These are phyloP conservation scores for Nycticryphes semicollaris DNA, from an alignment of 2,113 vertebrate species.

Conservation along the genomic window DNA sequence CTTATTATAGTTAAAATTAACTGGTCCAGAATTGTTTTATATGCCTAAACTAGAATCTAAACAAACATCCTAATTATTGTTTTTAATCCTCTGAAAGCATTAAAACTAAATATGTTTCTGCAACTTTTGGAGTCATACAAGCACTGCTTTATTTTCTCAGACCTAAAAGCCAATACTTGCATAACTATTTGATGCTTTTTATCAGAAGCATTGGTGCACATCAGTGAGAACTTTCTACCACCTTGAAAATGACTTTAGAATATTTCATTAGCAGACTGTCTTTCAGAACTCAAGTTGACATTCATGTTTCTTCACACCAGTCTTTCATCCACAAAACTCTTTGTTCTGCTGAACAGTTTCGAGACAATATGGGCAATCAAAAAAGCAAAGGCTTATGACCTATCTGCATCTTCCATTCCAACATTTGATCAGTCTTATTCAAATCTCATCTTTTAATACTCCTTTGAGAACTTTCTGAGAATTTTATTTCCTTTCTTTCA, in stretches of 20 bases:
- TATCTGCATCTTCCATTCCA: constrained; percentile 69
- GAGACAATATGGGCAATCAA: constrained; percentile 80
- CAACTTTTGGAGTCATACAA: constrained; percentile 42
- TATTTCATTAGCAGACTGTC: constrained; percentile 83
- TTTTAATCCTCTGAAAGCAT: background rate
- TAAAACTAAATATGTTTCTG: constrained; percentile 4
- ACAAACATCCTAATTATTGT: background rate
- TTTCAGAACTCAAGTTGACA: constrained; percentile 78
- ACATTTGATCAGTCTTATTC: constrained; percentile 78
- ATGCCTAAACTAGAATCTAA: background rate
- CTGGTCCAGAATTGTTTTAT: background rate
- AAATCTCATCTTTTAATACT: constrained; percentile 79
- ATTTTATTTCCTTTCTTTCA: constrained; percentile 80
- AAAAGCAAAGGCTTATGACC: constrained; percentile 70
- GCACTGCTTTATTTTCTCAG: constrained; percentile 62
- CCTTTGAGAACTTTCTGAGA: constrained; percentile 75
- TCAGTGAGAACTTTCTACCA: constrained; percentile 77
- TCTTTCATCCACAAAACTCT: constrained; percentile 78
- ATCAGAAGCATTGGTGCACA: constrained; percentile 76
- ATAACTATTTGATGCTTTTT: constrained; percentile 75
- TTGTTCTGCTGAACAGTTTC: constrained; percentile 79
- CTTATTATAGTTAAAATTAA: constrained; percentile 10
- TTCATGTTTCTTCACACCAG: constrained; percentile 78
- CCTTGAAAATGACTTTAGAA: constrained; percentile 83
- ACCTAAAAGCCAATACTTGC: constrained; percentile 63